Percentiles rank a stretch among this genome's conserved stretches.
Evolutionary conservation across 37 sponge, comb jelly and placozoan species (phyloP).

Genomic region (Halichondria panicea): DNA sequence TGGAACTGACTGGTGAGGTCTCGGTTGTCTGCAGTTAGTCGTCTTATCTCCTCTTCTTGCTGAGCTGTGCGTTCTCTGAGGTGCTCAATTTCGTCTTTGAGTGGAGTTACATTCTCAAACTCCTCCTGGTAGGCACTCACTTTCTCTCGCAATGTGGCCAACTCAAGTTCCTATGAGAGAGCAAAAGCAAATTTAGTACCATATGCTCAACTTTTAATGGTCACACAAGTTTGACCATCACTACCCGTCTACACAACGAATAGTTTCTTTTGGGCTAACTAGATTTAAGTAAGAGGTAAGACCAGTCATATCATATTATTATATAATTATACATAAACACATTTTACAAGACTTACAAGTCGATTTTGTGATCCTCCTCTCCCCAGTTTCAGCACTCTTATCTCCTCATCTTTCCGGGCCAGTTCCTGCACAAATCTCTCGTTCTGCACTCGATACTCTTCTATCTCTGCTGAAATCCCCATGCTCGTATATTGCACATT

Average conservation of each 20-base stretch:
- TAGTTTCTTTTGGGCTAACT: neutral
- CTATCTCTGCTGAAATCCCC: constrained; percentile 28
- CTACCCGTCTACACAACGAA: too few species aligned
- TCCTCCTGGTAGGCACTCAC: constrained; percentile 35
- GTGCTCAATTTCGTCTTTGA: constrained; percentile 4
- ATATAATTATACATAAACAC: too few species aligned
- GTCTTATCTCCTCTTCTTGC: neutral
- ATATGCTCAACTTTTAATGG: neutral
- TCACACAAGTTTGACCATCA: too few species aligned
- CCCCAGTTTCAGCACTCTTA: neutral
- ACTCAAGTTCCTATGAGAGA: constrained; percentile 25
- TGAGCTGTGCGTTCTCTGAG: neutral
- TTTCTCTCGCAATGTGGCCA: constrained; percentile 54
- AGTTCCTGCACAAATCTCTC: constrained; percentile 32
- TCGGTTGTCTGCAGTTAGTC: neutral
- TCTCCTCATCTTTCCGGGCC: constrained; percentile 8
- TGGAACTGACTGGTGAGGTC: constrained; percentile 5
- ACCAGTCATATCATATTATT: too few species aligned
- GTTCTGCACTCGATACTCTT: constrained; percentile 26
- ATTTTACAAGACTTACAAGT: too few species aligned
- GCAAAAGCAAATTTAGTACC: neutral
- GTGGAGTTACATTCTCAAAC: constrained; percentile 24
- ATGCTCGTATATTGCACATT: constrained; percentile 18
- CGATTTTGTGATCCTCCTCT: neutral
- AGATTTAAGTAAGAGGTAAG: too few species aligned